Base-by-base conservation (phyloP, 1,140 invertebrate genomes). In the Manduca sexta region DNA sequence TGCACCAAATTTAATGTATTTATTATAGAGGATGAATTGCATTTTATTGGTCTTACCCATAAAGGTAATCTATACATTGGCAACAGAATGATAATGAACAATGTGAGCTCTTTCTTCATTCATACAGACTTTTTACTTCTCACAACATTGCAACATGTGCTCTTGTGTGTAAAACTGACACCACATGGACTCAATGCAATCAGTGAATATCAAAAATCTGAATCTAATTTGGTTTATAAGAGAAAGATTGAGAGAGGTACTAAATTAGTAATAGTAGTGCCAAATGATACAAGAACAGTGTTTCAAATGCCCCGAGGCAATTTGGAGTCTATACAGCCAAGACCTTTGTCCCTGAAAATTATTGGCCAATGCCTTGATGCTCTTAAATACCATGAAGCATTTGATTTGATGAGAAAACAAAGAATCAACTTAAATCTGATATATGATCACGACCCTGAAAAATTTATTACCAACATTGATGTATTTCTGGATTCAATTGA, bases 221-320 rank as follows among this genome's bases (percentile, higher is more conserved):
- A 75, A 61, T 70, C 68, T 29, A 34, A 63, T 26, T 55, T 74
- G 48, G 63, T 89, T 15, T 84, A 86, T 33, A 84, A 87, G 12
- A 88, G 95, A 43, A 89, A 89, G 60, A 83, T 98, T 16, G 97
- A 98, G 86, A 88, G 93, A 59, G 94, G 95, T 3, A 90, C 93
- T 1, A 89, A 88, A 55, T 78, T 98, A 39, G 88, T 98, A 0
- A 88, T 89, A 18, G 88, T 88, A 1, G 89, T 94, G 7, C 66
- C 89, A 5, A 86, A 89, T 39, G 90, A 91, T 49, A 92, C 92
- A 0, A 90, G 90, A 55, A 90, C 94, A 1, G 86, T 98, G 39
- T 82, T 98, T 14, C 96, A 98, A 87, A 91, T 97, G 91, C 96
- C 96, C 1, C 88, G 97, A 56, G 97, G 97, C 8, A 98, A 98